A percentile compares a stretch with the other conserved stretches of the same genome.
Conservation (phyloP, 2,888 invertebrate genomes). For the Tetrapedia diversipes region DNA sequence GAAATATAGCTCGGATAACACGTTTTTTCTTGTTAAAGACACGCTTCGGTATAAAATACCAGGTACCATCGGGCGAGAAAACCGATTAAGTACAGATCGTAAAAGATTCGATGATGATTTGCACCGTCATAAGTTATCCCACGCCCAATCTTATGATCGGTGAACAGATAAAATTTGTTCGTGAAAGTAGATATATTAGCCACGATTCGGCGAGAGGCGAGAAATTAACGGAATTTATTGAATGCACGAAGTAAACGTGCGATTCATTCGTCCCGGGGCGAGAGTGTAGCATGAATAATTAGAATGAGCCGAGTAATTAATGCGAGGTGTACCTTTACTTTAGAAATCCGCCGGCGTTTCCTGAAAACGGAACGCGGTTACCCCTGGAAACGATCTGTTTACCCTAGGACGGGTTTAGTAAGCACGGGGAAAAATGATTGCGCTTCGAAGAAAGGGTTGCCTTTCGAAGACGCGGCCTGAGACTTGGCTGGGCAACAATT, state of each 20-base stretch:
- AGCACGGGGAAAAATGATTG: constrained; percentile 19
- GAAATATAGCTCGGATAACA: too few species aligned
- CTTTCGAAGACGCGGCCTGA: background rate
- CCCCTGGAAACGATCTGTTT: constrained; percentile 19
- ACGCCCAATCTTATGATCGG: background rate
- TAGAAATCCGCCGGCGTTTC: constrained; percentile 1
- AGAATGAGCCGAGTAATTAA: constrained; percentile 38
- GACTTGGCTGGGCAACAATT: background rate
- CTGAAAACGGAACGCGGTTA: constrained; percentile 19
- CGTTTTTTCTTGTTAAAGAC: background rate
- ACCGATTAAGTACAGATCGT: too few species aligned
- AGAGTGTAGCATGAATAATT: constrained; percentile 35
- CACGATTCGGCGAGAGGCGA: background rate
- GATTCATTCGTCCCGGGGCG: constrained; percentile 14
- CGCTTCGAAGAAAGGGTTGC: background rate
- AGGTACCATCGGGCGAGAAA: too few species aligned
- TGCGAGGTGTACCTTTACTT: constrained; percentile 30
- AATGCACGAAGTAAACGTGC: constrained; percentile 1
- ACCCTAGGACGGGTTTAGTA: background rate
- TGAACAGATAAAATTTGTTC: background rate
- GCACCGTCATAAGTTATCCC: too few species aligned
- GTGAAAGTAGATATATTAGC: constrained; percentile 3
- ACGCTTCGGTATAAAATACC: too few species aligned
- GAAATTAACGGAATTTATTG: constrained; percentile 17
- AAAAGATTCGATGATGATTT: background rate